A percentile compares a stretch with the other conserved stretches of the same genome.
phyloP scores from a whole-genome alignment of 2,797 vertebrate species.

The Acipenser transmontanus region DNA sequence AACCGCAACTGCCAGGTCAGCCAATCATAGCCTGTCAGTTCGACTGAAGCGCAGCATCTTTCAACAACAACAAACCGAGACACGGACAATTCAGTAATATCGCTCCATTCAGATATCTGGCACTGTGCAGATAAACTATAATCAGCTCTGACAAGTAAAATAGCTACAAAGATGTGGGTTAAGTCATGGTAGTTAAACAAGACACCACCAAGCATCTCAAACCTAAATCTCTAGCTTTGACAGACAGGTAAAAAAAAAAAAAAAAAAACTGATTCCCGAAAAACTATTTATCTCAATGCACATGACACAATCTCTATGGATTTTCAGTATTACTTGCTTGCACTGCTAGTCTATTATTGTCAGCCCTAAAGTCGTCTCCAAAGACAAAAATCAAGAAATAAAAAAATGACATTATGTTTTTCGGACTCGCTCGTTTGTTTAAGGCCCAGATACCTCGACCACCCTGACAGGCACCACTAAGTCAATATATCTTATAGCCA shows the following conservation, averaged over 20 bases:
- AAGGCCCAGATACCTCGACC: background rate
- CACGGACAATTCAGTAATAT: no score
- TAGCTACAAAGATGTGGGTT: no score
- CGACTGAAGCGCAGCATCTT: no score
- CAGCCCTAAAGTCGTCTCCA: background rate
- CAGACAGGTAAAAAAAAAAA: no score
- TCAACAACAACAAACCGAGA: no score
- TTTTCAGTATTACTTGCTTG: background rate
- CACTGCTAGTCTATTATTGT: background rate
- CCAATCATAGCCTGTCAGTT: no score
- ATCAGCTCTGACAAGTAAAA: background rate
- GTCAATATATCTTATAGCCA: background rate
- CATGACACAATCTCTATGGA: background rate
- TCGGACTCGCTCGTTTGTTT: background rate
- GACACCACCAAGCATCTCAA: no score
- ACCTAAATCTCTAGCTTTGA: no score
- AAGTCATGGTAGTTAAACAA: no score
- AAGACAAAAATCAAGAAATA: background rate
- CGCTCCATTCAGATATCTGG: no score
- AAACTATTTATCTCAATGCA: slow-evolving; percentile 12
- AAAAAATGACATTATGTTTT: background rate
- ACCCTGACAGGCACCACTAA: background rate
- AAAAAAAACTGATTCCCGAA: no score
- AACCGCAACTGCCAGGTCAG: background rate
- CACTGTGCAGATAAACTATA: background rate